Conservation (phyloP, 2,888 invertebrate genomes). For the Nemotelus pantherinus region DNA sequence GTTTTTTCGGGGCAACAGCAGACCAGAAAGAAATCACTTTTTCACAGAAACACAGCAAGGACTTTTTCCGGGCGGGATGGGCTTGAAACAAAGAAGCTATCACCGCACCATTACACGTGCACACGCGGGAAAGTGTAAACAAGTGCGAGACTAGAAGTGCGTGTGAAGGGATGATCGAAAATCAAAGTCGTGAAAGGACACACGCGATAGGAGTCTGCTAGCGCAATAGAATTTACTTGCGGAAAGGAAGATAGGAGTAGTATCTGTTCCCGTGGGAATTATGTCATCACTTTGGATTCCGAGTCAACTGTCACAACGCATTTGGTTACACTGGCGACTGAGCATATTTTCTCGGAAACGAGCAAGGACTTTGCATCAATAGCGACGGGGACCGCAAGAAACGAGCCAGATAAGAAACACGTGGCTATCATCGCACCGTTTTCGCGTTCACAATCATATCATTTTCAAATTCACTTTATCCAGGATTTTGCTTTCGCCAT, state of each 20-base stretch:
- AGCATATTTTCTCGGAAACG: background rate
- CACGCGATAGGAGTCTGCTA: constrained; percentile 23
- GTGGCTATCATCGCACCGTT: constrained; percentile 2
- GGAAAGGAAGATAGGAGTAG: constrained; percentile 33
- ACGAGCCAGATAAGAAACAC: background rate
- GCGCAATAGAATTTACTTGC: constrained; percentile 20
- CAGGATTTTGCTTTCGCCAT: too few species aligned
- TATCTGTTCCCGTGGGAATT: constrained; percentile 14
- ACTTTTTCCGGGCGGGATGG: too few species aligned
- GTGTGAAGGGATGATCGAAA: background rate
- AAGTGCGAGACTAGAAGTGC: constrained; percentile 21
- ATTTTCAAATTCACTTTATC: too few species aligned
- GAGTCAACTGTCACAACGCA: constrained; percentile 30
- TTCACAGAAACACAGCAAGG: too few species aligned
- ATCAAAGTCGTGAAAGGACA: constrained; percentile 20
- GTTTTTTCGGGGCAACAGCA: too few species aligned
- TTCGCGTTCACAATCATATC: too few species aligned
- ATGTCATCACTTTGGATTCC: constrained; percentile 32
- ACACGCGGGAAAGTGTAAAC: constrained; percentile 37
- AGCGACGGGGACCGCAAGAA: background rate
- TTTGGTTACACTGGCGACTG: background rate
- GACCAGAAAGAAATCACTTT: too few species aligned
- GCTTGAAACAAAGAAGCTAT: too few species aligned
- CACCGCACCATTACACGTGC: background rate
- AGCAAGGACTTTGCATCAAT: background rate